phyloP scores from a whole-genome alignment of 2,797 vertebrate genomes.

The Varecia variegata region DNA sequence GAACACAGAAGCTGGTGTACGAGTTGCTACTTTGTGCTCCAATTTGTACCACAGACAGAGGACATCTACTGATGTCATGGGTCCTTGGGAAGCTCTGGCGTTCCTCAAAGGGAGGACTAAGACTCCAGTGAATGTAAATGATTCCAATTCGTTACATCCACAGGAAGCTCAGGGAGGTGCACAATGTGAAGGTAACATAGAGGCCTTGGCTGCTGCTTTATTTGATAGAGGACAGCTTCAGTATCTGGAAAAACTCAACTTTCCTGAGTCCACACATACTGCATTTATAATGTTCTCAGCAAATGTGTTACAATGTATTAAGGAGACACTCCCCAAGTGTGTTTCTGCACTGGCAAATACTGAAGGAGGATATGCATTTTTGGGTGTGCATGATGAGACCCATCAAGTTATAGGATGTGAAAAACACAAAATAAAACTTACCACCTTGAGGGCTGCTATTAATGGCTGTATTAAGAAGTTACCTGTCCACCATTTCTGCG shows the following conservation, averaged over 20 bases:
- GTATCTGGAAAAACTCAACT: slow-evolving; percentile 50
- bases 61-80: not conserved
- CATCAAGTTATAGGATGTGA: slow-evolving; percentile 36
- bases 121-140: not conserved
- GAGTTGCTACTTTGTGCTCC: slow-evolving; percentile 9
- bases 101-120: slow-evolving; percentile 12
- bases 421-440: not conserved
- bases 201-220: not conserved
- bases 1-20: not conserved
- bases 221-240: slow-evolving; percentile 25
- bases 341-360: slow-evolving; percentile 77
- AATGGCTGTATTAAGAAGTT: not conserved
- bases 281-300: slow-evolving; percentile 67
- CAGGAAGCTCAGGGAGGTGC: not conserved
- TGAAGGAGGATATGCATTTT: slow-evolving; percentile 65
- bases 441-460: not conserved
- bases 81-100: not conserved
- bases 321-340: not conserved
- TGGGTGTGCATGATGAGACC: slow-evolving; percentile 48
- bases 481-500: slow-evolving; percentile 8
- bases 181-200: not conserved
- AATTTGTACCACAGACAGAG: slow-evolving; percentile 23
- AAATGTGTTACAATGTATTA: not conserved
- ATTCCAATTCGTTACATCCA: not conserved
- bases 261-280: slow-evolving; percentile 52